Percentiles rank a stretch among this genome's conserved stretches.
Conservation (phyloP, 1,140 invertebrate genomes). For the Potamilus streckersoni region DNA sequence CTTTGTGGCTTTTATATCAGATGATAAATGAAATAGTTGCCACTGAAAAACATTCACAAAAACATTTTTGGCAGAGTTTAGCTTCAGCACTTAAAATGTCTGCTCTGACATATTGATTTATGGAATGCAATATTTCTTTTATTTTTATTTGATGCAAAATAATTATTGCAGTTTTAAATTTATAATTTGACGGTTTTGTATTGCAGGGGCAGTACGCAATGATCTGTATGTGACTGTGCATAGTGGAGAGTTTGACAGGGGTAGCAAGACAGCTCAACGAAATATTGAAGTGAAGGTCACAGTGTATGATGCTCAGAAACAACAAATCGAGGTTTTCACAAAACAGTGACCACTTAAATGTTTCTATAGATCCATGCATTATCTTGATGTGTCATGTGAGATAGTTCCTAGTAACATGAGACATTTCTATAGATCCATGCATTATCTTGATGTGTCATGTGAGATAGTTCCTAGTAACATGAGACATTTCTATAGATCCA, state of each 20-base stretch:
- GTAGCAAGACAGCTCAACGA: constrained; percentile 94
- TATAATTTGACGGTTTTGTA: constrained; percentile 36
- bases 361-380: neutral
- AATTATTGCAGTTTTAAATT: neutral
- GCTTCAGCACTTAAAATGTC: no score
- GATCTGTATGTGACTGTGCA: constrained; percentile 93
- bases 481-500: no score
- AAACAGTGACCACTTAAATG: neutral
- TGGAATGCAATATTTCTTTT: no score
- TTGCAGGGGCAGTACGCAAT: constrained; percentile 76
- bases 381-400: neutral
- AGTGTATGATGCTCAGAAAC: constrained; percentile 84
- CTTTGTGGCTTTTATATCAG: no score
- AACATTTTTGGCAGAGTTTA: no score
- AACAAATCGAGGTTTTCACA: constrained; percentile 75
- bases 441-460: neutral
- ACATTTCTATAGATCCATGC: no score
- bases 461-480: no score
- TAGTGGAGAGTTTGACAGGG: constrained; percentile 90
- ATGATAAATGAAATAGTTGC: no score
- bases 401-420: no score
- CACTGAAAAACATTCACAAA: no score
- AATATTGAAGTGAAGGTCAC: constrained; percentile 90
- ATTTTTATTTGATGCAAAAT: constrained; percentile 3
- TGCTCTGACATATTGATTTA: no score